Evolutionary conservation across 2,888 invertebrate genomes (phyloP).

Genomic region (Spilosoma lubricipeda): DNA sequence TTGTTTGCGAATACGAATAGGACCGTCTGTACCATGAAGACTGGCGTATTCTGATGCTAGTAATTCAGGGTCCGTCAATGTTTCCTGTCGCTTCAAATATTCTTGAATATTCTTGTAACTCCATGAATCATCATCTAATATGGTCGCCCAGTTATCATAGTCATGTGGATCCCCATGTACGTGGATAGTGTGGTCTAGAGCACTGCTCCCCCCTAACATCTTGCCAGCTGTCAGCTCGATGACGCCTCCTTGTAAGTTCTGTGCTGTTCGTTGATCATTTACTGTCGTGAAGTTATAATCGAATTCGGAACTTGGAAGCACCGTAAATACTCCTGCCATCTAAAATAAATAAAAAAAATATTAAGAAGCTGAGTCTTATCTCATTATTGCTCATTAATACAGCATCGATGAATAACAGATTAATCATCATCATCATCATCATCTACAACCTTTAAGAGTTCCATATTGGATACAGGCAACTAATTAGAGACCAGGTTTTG

Average conservation of each 20-base stretch:
- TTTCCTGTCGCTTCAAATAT: conserved; percentile 62
- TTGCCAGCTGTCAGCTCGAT: conserved; percentile 55
- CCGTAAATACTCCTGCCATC: conserved; percentile 53
- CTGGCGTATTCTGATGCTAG: conserved; percentile 6
- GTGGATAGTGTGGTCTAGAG: conserved; percentile 52
- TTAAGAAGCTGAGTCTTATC: not conserved
- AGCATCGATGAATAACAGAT: too few species aligned
- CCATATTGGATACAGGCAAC: too few species aligned
- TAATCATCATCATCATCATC: too few species aligned
- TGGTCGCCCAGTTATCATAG: conserved; percentile 54
- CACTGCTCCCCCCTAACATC: conserved; percentile 65
- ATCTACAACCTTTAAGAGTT: too few species aligned
- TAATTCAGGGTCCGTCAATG: conserved; percentile 46
- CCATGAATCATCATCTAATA: conserved; percentile 40
- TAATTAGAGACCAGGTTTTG: too few species aligned
- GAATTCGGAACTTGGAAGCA: conserved; percentile 36
- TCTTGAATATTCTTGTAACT: not conserved
- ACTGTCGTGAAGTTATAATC: conserved; percentile 56
- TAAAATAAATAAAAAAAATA: conserved; percentile 22
- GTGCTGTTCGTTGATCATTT: conserved; percentile 49
- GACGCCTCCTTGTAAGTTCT: conserved; percentile 32
- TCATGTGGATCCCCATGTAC: conserved; percentile 53
- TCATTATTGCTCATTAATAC: too few species aligned
- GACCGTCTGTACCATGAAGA: conserved; percentile 34
- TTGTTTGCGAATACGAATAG: conserved; percentile 26